These are phyloP conservation scores for Idaea straminata DNA, from an alignment of 2,888 invertebrate species.

Conservation along the genomic window DNA sequence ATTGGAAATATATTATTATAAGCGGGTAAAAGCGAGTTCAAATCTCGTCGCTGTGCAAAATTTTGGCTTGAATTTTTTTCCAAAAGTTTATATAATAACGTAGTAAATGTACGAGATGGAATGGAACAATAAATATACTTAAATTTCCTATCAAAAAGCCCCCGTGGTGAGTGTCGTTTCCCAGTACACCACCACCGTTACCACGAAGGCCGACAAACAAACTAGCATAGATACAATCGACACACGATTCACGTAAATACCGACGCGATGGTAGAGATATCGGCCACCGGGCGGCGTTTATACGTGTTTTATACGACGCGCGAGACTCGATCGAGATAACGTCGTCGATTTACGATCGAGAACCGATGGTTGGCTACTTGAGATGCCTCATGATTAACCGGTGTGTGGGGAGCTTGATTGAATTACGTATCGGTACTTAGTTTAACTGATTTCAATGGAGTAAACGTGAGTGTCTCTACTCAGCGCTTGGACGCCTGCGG, in stretches of 20 bases:
- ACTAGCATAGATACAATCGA: constrained; percentile 68
- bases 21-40: background rate
- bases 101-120: too few relatives aligned
- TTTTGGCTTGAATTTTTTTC: too few relatives aligned
- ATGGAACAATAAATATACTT: background rate
- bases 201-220: constrained; percentile 49
- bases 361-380: constrained; percentile 51
- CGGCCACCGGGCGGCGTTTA: constrained; percentile 49
- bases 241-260: constrained; percentile 45
- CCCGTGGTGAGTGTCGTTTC: constrained; percentile 7
- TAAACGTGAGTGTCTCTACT: background rate
- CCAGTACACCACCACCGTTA: constrained; percentile 38
- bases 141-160: background rate
- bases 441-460: background rate
- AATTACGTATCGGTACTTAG: constrained; percentile 3
- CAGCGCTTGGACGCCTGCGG: background rate
- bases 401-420: background rate
- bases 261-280: constrained; percentile 52
- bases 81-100: too few relatives aligned
- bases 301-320: constrained; percentile 52
- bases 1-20: background rate
- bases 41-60: too few relatives aligned
- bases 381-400: constrained; percentile 41
- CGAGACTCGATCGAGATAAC: constrained; percentile 63
- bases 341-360: constrained; percentile 61